Evolutionary conservation across 2,113 vertebrate species (phyloP).

Genomic region (Dipodomys stephensi): DNA sequence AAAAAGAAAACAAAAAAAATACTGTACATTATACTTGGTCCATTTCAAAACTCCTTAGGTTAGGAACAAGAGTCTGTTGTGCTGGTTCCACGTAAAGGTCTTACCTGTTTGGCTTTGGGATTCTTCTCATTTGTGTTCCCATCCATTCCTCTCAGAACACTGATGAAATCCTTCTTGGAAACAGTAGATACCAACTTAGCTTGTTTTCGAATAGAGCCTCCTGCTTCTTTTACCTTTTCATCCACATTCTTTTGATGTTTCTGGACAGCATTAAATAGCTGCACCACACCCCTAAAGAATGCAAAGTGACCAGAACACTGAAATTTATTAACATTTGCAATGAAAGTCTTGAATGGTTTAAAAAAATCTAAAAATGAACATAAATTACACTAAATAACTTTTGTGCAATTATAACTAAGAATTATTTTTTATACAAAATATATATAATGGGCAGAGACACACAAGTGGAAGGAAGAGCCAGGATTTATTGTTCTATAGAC

Average conservation of each 20-base stretch:
- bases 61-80: background rate
- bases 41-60: background rate
- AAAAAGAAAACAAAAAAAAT: background rate
- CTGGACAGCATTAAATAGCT: constrained; percentile 96
- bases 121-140: constrained; percentile 63
- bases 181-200: constrained; percentile 93
- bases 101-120: constrained; percentile 83
- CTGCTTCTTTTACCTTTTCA: constrained; percentile 91
- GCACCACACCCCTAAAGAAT: constrained; percentile 92
- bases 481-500: background rate
- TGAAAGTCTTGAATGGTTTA: background rate
- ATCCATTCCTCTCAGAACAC: constrained; percentile 89
- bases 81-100: background rate
- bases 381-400: background rate
- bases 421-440: background rate
- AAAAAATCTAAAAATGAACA: background rate
- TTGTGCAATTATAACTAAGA: background rate
- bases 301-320: background rate
- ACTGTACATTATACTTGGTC: background rate
- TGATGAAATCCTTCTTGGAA: constrained; percentile 96
- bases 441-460: background rate
- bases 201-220: constrained; percentile 92
- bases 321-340: background rate
- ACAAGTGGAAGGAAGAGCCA: background rate
- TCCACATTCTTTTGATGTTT: constrained; percentile 93